These are phyloP conservation scores for Drosophila arizonae DNA, from an alignment of 1,140 invertebrate genomes.

Conservation along the genomic window DNA sequence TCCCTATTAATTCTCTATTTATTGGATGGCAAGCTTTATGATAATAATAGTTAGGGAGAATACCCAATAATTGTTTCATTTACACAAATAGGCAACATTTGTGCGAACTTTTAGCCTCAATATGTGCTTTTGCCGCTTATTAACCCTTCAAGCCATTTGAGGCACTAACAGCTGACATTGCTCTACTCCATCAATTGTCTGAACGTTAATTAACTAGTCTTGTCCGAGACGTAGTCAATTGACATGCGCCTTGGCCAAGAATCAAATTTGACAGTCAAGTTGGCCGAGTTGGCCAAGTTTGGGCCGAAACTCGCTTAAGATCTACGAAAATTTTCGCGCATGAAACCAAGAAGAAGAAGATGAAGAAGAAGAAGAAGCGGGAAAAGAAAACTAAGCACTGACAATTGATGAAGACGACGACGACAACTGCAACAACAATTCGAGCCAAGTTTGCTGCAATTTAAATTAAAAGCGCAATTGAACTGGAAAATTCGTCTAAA, in stretches of 20 bases:
- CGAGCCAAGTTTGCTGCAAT: constrained; percentile 56
- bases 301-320: constrained; percentile 38
- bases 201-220: constrained; percentile 70
- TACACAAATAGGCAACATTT: no score
- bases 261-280: constrained; percentile 29
- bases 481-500: constrained; percentile 80
- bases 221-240: constrained; percentile 49
- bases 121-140: constrained; percentile 13
- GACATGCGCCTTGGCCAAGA: constrained; percentile 51
- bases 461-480: constrained; percentile 82
- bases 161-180: constrained; percentile 18
- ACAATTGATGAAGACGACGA: constrained; percentile 62
- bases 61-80: no score
- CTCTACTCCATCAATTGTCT: constrained; percentile 44
- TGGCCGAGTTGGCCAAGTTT: constrained; percentile 16
- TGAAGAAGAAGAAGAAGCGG: constrained; percentile 34
- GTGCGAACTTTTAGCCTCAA: background rate
- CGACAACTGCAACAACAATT: constrained; percentile 21
- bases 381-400: constrained; percentile 36
- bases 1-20: no score
- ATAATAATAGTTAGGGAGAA: no score
- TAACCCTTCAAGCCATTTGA: constrained; percentile 36
- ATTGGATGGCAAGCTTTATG: no score
- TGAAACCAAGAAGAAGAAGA: constrained; percentile 32
- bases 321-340: constrained; percentile 56